A percentile compares a stretch with the other conserved stretches of the same genome.
Conservation (phyloP, 2,113 vertebrate genomes). For the Panthera leo region DNA sequence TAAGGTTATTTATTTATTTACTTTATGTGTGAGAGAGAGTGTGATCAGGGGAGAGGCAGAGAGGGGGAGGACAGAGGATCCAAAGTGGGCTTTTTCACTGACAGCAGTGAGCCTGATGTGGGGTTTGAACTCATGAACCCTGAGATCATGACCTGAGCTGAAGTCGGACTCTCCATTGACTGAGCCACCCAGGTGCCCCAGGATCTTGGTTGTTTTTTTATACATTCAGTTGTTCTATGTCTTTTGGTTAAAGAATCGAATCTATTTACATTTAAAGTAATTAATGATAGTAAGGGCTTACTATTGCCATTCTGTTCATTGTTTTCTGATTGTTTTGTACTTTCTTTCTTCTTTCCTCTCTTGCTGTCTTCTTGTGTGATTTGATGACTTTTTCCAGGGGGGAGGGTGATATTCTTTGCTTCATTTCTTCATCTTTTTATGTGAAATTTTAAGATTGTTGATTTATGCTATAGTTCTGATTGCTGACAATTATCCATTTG, state of each 20-base stretch:
- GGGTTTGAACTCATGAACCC: too few species aligned
- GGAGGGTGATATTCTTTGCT: not conserved
- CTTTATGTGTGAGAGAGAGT: too few species aligned
- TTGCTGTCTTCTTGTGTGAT: not conserved
- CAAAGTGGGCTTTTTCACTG: too few species aligned
- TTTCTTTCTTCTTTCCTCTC: not conserved
- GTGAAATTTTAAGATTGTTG: slow-evolving; percentile 78
- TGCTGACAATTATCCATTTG: not conserved
- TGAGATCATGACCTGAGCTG: too few species aligned
- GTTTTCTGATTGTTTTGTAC: not conserved
- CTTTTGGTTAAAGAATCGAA: not conserved
- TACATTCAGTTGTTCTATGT: not conserved
- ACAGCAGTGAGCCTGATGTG: too few species aligned
- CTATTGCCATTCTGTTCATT: not conserved
- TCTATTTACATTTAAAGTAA: not conserved
- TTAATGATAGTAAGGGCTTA: not conserved
- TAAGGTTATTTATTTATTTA: not conserved
- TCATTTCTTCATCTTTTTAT: slow-evolving; percentile 64
- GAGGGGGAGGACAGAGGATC: too few species aligned
- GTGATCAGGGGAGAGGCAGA: too few species aligned
- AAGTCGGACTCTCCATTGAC: too few species aligned
- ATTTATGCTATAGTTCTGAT: slow-evolving; percentile 58
- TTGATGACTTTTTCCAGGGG: not conserved
- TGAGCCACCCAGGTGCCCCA: too few species aligned
- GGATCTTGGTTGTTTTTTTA: not conserved